These are phyloP conservation scores for Catharus fuscescens DNA, from an alignment of 2,113 vertebrate species.

Conservation along the genomic window DNA sequence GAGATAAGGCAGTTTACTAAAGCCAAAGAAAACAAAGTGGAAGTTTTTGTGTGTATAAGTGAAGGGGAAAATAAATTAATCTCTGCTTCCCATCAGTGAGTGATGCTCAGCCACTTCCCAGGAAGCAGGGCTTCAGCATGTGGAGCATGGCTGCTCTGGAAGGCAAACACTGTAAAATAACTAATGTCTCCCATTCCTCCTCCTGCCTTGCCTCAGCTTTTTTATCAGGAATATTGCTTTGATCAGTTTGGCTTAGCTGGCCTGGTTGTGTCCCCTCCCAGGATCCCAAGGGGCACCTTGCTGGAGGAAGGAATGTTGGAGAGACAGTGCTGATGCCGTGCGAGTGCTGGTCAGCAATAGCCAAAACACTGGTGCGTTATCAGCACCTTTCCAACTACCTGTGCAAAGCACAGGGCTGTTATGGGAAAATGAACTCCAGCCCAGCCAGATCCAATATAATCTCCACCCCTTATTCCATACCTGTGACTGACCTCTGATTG, in stretches of 20 bases:
- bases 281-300: no score
- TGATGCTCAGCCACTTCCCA: not conserved
- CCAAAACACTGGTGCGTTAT: not conserved
- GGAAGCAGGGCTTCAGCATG: not conserved
- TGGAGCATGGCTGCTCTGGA: not conserved
- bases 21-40: not conserved
- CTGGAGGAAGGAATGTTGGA: not conserved
- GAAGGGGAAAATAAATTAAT: not conserved
- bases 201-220: not conserved
- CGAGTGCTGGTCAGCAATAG: not conserved
- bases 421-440: not conserved
- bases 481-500: no score
- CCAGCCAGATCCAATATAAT: not conserved
- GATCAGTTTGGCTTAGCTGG: not conserved
- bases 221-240: not conserved
- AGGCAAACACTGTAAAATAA: not conserved
- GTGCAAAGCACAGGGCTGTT: not conserved
- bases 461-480: not conserved
- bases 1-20: not conserved
- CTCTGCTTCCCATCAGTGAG: not conserved
- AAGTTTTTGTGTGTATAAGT: not conserved
- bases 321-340: not conserved
- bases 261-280: not conserved
- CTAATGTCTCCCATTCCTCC: not conserved
- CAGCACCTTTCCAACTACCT: not conserved